Base-by-base conservation (phyloP, 2,113 vertebrate species). In the Tachysurus vachellii region DNA sequence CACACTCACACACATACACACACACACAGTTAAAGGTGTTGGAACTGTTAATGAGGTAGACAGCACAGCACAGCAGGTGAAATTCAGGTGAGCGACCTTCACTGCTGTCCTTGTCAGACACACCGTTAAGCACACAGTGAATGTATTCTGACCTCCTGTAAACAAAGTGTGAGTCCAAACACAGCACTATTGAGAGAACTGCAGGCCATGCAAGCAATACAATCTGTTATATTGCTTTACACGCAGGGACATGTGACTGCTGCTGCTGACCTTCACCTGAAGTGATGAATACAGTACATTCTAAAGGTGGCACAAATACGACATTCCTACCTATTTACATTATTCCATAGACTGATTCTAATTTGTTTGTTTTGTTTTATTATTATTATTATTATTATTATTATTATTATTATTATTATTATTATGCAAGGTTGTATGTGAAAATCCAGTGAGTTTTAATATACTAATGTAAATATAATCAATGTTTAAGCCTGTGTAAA, bases 31-130 rank as follows among this genome's bases (percentile, higher is more conserved):
- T 83, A 83, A 50, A 66, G 7, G 57, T 1, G 1, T 17, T 28
- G 26, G 81, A 66, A 66, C 42, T 28, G 44, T 66, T 83, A 64
- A 83, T 53, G 42, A 83, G 23, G 42, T 53, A 42, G n/a, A 64
- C 36, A 50, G 81, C 23, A 19, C 81, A 66, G 61, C 42, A 82
- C 36, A 11, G 59, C 81, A 66, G 81, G 81, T 83, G 81, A 83
- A 83, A 83, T 53, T 62, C 61, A 83, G 44, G 81, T 83, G 61
- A 83, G 50, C 44, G 81, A 83, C 59, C 61, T 83, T 64, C 44
- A 66, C 81, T 61, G 36, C 56, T 59, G 77, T 44, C 80, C 56
- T 59, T 62, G 59, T 64, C 81, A 66, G 59, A 83, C 23, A 47
- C 59, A 64, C 81, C 3, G 26, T 62, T 28, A 66, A n/a, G 16